Evolutionary conservation across 2,113 vertebrate species (phyloP), one percentile per base, ranked within the genome.

Genomic region (Siniperca chuatsi): DNA sequence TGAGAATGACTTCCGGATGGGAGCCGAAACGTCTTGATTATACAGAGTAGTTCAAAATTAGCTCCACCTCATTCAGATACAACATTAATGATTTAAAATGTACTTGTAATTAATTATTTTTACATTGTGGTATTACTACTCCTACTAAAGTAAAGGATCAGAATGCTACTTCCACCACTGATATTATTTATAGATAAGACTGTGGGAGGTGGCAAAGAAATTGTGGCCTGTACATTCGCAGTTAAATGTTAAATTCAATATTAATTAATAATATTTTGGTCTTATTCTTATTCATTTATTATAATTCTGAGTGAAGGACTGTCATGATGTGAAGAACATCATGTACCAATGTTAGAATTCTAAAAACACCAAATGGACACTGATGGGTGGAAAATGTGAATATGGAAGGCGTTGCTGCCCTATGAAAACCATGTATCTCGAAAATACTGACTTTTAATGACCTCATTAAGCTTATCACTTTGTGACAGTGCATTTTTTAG

Each of bases 211-310:
- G 35, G 37, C 50, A 35, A 33, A 65, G 57, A 64, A 23, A 48
- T 35, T 10, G 37, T 11, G 4, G 40, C 54, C n/a, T n/a, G 37
- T 15, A 16, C 4, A 52, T 52, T 78, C 4, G 10, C 9, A 50
- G 15, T 58, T 33, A 33, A 13, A 81, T 57, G 29, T 35, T 81
- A 10, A 18, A 25, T 75, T 68, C 55, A 33, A 44, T 52, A 55
- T 77, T 35, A 64, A 83, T 62, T 8, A 61, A 12, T 69, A 6
- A 40, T 29, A 54, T 68, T 70, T 70, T 23, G 29, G 57, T 52
- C 23, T 18, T 70, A 25, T 50, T 54, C 42, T 54, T 20, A 62
- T 54, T 60, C 18, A 42, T 60, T 40, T 21, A 55, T 71, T 58
- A 13, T 15, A 35, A 18, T 55, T 58, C 16, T 18, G 57, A 61